phyloP scores from a whole-genome alignment of 1,140 invertebrate species.

The Monochamus saltuarius region DNA sequence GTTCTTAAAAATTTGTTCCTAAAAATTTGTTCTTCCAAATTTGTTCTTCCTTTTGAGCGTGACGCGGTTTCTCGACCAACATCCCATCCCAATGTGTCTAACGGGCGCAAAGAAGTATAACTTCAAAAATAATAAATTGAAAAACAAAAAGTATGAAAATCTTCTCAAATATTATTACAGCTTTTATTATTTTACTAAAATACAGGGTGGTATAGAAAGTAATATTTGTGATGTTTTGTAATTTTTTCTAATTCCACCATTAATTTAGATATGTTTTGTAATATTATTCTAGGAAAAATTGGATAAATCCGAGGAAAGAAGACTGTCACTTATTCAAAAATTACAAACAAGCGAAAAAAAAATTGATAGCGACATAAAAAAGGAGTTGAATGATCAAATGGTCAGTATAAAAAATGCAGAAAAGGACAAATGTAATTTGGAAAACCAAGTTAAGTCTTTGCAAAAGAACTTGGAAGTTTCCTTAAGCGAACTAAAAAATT shows the following conservation, averaged over 20 bases:
- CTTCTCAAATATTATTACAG: no score
- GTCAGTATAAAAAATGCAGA: conserved; percentile 1
- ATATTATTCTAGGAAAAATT: conserved; percentile 19
- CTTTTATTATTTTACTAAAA: no score
- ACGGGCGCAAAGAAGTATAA: no score
- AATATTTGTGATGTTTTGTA: background rate
- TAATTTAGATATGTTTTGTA: background rate
- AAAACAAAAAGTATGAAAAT: no score
- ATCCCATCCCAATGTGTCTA: no score
- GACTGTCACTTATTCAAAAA: conserved; percentile 24
- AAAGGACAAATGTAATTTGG: conserved; percentile 17
- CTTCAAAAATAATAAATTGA: no score
- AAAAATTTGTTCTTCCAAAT: no score
- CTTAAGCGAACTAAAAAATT: conserved; percentile 20
- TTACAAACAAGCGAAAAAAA: conserved; percentile 20
- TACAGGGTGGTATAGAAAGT: no score
- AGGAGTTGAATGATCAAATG: conserved; percentile 16
- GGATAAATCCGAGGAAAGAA: conserved; percentile 18
- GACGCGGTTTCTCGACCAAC: no score
- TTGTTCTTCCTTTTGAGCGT: no score
- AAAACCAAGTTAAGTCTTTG: conserved; percentile 18
- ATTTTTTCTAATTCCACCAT: background rate
- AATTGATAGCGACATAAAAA: conserved; percentile 12
- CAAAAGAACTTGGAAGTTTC: conserved; percentile 15
- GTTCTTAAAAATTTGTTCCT: no score